Evolutionary conservation across 1,140 invertebrate genomes (phyloP), one percentile per base, ranked within the genome.

Genomic region (Drosophila trapezifrons): DNA sequence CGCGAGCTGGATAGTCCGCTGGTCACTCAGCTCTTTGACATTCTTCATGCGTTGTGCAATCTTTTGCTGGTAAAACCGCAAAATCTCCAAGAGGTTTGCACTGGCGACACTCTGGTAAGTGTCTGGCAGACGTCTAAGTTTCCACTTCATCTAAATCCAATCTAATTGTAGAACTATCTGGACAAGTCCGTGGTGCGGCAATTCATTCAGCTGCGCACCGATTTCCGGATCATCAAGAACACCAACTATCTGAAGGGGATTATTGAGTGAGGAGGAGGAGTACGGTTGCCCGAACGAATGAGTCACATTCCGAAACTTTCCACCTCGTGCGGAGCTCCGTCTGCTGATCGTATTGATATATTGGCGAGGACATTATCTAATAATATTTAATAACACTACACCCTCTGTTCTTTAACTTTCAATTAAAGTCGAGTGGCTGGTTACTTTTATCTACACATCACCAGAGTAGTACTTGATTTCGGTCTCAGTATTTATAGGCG

Each of bases 51-150:
- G 9, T 94, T 99, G 7, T 99, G 98, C 91, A 99, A 99, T 93
- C 93, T 99, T 35, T 93, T 99, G 51, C 94, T 99, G 8, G 98
- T 99, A 0, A 98, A 98, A 75, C 98, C 98, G 3, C 97, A 99
- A 92, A 99, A 99, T 93, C 93, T 99, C 72, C 96, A 97, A 90
- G 97, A 99, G 94, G 97, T 99, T 29, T 98, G 98, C 91, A 96
- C 95, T 49, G 97, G 97, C 35, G 98, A 99, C 92, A 97, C 97
- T 60, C 93, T 99, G 94, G 98, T 98, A 93, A 94, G 92, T 83
- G 35, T n/a, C n/a, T n/a, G n/a, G n/a, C n/a, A n/a, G n/a, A n/a
- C n/a, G n/a, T n/a, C n/a, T n/a, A n/a, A n/a, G n/a, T n/a, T n/a
- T n/a, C n/a, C 27, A 32, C 18, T 57, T 43, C 58, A 32, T 27